Evolutionary conservation across 2,888 invertebrate genomes (phyloP).

Genomic region (Oxyscelio sp.): DNA sequence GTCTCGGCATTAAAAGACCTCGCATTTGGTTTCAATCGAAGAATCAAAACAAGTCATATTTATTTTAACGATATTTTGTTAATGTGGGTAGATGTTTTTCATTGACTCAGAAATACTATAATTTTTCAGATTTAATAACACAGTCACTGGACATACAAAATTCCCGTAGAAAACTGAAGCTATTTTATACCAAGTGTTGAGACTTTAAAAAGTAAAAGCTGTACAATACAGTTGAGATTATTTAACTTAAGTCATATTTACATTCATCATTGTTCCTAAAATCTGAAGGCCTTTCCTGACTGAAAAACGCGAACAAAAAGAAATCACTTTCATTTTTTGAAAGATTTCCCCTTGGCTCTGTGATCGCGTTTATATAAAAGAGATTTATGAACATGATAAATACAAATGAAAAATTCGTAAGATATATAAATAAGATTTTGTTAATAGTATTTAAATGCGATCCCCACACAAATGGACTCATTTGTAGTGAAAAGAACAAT

Average conservation of each 20-base stretch:
- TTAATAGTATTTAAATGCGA: slow-evolving; percentile 22
- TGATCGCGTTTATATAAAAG: neutral
- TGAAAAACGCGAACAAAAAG: neutral
- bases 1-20: neutral
- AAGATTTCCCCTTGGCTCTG: slow-evolving; percentile 6
- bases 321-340: slow-evolving; percentile 49
- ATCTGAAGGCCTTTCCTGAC: slow-evolving; percentile 18
- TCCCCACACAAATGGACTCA: slow-evolving; percentile 4
- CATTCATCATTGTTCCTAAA: slow-evolving; percentile 34
- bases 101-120: neutral
- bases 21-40: slow-evolving; percentile 11
- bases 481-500: slow-evolving; percentile 13
- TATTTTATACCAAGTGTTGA: neutral
- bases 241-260: neutral
- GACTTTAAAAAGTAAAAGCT: slow-evolving; percentile 26
- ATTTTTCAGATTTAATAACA: too few species aligned
- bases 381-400: slow-evolving; percentile 13
- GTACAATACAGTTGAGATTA: too few species aligned
- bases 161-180: neutral
- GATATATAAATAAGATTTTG: neutral
- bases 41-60: slow-evolving; percentile 1
- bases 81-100: neutral
- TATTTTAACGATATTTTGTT: slow-evolving; percentile 9
- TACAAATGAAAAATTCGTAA: neutral
- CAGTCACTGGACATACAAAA: neutral